Base-by-base conservation (phyloP, 2,113 vertebrate species). In the Delphinapterus leucas region DNA sequence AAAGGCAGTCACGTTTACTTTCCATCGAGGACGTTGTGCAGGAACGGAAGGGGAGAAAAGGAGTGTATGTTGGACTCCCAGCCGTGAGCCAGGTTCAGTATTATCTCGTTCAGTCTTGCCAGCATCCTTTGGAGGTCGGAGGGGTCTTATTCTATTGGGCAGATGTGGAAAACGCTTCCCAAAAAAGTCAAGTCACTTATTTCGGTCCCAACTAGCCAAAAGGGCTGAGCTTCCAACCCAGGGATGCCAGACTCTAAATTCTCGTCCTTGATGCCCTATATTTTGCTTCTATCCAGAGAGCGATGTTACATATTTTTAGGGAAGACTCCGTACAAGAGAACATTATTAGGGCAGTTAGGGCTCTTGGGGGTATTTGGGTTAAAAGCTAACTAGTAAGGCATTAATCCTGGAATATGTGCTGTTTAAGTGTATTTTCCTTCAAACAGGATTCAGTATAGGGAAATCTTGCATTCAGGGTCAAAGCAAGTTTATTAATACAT, bases 151-250 rank as follows among this genome's bases (percentile, higher is more conserved):
- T 77, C 49, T 49, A 4, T 38, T 21, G 81, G 47, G 80, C 21
- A 94, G 85, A 55, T 25, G 76, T 76, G 91, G 71, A 55, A 18
- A 53, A 1, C 0, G 65, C 76, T 63, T 20, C 58, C 6, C 83
- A 49, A 1, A n/a, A 2, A 55, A 67, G 0, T 1, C n/a, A 70
- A 71, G 7, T 44, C 25, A 0, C 13, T 53, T 33, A 14, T 6
- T 23, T 36, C 10, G 0, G 2, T 68, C 49, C 53, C 94, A 28
- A 1, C 55, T 25, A 14, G 20, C 11, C 0, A 74, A 67, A n/a
- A 25, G 33, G 2, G 6, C 10, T 25, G 44, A 5, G 63, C 67
- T 44, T 49, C 77, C n/a, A 92, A 0, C 0, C 17, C 53, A 3
- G 18, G 33, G 13, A 17, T n/a, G 21, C 17, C 53, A 23, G 63